Conservation (phyloP, 2,113 vertebrate species). For the Hucho hucho region DNA sequence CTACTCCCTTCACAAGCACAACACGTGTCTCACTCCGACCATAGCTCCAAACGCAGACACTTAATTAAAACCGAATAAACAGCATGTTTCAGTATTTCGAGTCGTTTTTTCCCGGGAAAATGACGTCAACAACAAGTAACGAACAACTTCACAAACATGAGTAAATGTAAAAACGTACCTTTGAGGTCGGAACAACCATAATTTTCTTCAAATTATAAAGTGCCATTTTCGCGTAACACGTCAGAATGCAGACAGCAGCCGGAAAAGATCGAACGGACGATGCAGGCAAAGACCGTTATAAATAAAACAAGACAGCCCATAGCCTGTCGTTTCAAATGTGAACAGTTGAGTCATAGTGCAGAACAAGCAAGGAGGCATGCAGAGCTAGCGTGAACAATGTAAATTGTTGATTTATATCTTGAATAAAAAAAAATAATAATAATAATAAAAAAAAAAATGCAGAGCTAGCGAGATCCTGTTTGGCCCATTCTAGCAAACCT, state of each 20-base stretch:
- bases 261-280: conserved; percentile 38
- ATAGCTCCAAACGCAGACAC: not conserved
- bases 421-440: too few species aligned
- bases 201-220: conserved; percentile 99
- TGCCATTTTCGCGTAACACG: conserved; percentile 79
- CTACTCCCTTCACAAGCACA: not conserved
- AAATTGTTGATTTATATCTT: too few species aligned
- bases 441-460: too few species aligned
- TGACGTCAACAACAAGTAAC: not conserved
- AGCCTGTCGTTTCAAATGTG: too few species aligned
- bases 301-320: too few species aligned
- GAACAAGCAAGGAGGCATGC: too few species aligned
- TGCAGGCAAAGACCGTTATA: too few species aligned
- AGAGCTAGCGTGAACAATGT: too few species aligned
- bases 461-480: too few species aligned
- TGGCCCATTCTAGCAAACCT: too few species aligned
- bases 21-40: conserved; percentile 54
- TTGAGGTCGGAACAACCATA: conserved; percentile 93
- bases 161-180: conserved; percentile 70
- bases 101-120: not conserved
- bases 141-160: too few species aligned
- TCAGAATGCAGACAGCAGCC: conserved; percentile 41
- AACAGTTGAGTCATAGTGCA: too few species aligned
- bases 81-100: not conserved
- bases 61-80: not conserved